Conservation (phyloP, 2,888 invertebrate genomes). For the Troides aeacus region DNA sequence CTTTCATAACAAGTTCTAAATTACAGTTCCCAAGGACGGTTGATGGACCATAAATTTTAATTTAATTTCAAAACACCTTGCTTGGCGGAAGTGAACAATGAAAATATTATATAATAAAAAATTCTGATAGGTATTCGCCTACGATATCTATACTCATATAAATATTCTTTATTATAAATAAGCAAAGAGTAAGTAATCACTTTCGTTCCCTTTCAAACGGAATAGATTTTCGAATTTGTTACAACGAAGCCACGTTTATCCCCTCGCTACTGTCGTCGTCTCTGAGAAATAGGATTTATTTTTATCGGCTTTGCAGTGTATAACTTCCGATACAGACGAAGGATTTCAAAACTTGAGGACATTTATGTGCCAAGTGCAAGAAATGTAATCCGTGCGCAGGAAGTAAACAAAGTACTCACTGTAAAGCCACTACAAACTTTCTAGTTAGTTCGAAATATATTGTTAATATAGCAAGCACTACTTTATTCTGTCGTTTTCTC, state of each 20-base stretch:
- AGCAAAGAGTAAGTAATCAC: not conserved
- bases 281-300: conserved; percentile 14
- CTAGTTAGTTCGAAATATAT: not conserved
- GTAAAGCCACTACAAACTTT: not conserved
- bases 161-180: not conserved
- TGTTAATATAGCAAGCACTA: no score
- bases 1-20: no score
- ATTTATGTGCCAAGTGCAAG: not conserved
- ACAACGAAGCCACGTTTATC: conserved; percentile 14
- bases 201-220: not conserved
- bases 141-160: not conserved
- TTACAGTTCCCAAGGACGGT: not conserved
- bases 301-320: conserved; percentile 18
- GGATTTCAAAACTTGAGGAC: conserved; percentile 11
- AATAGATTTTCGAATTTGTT: conserved; percentile 4
- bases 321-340: conserved; percentile 3
- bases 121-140: not conserved
- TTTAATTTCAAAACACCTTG: not conserved
- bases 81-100: not conserved
- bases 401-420: not conserved
- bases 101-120: not conserved
- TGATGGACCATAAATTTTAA: not conserved
- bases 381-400: not conserved
- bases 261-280: conserved; percentile 9
- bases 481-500: no score